Base-by-base conservation (phyloP, 2,888 invertebrate species). In the Amblyjoppa fuscipennis region DNA sequence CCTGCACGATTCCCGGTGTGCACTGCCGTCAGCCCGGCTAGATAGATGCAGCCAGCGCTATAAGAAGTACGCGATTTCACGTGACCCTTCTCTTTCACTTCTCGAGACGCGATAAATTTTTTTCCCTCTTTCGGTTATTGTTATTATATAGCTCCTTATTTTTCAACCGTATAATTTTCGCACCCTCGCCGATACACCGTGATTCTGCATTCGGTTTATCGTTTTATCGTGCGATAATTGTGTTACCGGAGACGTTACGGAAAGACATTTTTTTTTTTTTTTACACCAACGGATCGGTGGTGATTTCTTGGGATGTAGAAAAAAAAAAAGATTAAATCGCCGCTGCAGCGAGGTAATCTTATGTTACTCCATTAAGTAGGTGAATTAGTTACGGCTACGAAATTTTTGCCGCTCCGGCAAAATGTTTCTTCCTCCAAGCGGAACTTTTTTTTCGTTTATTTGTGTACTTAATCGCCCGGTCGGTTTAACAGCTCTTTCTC, bases 1-100 rank as follows among this genome's bases (percentile, higher is more conserved):
- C 88, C 87, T 84, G 87, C 88, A 87, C 88, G 88, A 91, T 90
- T 89, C 87, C 85, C 84, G 82, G 75, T 77, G 82, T 68, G 71
- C 76, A 80, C 85, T 28, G 83, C 82, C 68, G 76, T 73, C 77
- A 53, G 70, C 53, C 41, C 73, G 28, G 75, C 64, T 68, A 84
- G 82, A 51, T 73, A 81, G 74, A 78, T 83, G 71, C 71, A 77
- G 51, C 56, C 41, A 71, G 41, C 66, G 56, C 56, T 45, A 25
- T 25, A 68, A 20, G 31, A 38, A 78, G 34, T 75, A n/a, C 66
- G 70, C 76, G 71, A 66, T 77, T 81, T 84, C 86, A 80, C 85
- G 85, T 82, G 86, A 86, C 87, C 83, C 86, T 77, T 71, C 78
- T 81, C 75, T 84, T 80, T 76, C 61, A 71, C 74, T 70, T 61